A percentile compares a stretch with the other conserved stretches of the same genome.
These are phyloP conservation scores for Lepidonotus clava DNA, from an alignment of 2,888 invertebrate genomes.

Conservation along the genomic window DNA sequence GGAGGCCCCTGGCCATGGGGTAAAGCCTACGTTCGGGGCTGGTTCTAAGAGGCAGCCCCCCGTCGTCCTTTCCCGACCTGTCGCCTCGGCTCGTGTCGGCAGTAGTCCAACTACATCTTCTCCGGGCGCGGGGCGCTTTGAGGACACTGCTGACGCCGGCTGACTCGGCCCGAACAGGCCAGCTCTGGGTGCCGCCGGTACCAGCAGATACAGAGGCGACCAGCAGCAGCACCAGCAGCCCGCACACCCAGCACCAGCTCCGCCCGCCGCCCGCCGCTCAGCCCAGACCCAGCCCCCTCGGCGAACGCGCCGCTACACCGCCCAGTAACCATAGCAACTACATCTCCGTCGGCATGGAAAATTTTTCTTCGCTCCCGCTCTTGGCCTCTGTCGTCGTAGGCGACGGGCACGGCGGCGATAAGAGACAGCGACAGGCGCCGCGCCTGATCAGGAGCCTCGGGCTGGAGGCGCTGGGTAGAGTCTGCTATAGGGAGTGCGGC, in stretches of 20 bases:
- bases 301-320: not conserved
- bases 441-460: too few species aligned
- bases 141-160: not conserved
- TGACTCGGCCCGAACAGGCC: not conserved
- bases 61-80: not conserved
- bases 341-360: not conserved
- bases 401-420: too few species aligned
- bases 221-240: not conserved
- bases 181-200: not conserved
- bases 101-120: slow-evolving; percentile 4
- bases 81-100: not conserved
- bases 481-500: too few species aligned
- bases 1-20: too few species aligned
- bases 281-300: not conserved
- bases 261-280: not conserved
- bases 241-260: not conserved
- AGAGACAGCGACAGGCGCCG: too few species aligned
- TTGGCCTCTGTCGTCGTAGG: too few species aligned
- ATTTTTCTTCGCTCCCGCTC: not conserved
- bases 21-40: too few species aligned
- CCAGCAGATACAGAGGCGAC: not conserved
- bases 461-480: too few species aligned
- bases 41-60: too few species aligned
- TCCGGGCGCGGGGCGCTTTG: not conserved
- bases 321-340: slow-evolving; percentile 7